Percentiles rank a stretch among this genome's conserved stretches.
These are phyloP conservation scores for Drosophila teissieri DNA, from an alignment of 1,140 invertebrate genomes.

Conservation along the genomic window DNA sequence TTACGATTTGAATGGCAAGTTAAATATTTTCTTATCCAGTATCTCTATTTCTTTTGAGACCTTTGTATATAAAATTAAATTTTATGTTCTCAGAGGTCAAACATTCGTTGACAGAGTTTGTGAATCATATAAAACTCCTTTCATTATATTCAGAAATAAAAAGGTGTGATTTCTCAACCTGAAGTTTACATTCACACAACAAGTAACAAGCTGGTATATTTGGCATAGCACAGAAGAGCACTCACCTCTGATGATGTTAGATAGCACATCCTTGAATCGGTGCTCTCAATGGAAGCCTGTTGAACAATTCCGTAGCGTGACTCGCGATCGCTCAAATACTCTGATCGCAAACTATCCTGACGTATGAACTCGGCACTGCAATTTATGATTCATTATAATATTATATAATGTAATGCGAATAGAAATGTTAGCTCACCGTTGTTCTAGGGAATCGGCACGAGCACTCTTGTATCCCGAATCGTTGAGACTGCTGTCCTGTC, in stretches of 20 bases:
- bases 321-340: conserved; percentile 95
- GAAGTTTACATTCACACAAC: conserved; percentile 2
- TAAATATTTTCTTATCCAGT: too few species aligned
- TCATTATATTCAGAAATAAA: too few species aligned
- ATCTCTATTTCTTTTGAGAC: too few species aligned
- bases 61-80: too few species aligned
- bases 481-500: conserved; percentile 92
- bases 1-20: too few species aligned
- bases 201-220: too few species aligned
- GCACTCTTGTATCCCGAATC: conserved; percentile 94
- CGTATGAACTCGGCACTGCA: conserved; percentile 92
- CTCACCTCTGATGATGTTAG: conserved; percentile 97
- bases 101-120: too few species aligned
- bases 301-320: conserved; percentile 94
- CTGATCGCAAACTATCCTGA: conserved; percentile 94
- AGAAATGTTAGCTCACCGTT: conserved; percentile 87
- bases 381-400: conserved; percentile 33
- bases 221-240: conserved; percentile 42
- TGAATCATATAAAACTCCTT: too few species aligned
- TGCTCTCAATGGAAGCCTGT: conserved; percentile 96
- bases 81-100: too few species aligned
- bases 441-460: conserved; percentile 93
- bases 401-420: not conserved
- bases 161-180: not conserved
- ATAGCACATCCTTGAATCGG: conserved; percentile 96